Base-by-base conservation (phyloP, 1,140 invertebrate genomes). In the Hylaeus volcanicus region DNA sequence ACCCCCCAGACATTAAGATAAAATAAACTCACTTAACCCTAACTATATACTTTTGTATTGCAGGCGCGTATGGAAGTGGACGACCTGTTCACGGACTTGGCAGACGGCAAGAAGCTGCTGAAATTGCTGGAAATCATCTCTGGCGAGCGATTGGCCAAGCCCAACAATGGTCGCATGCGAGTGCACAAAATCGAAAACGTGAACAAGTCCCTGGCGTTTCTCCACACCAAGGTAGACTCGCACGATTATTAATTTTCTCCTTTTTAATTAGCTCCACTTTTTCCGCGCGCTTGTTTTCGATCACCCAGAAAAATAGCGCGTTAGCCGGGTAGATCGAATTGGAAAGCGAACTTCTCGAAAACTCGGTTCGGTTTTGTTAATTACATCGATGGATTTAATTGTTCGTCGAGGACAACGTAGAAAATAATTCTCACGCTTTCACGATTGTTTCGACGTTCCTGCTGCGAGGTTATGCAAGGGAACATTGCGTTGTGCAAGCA, bases 161-260 rank as follows among this genome's bases (percentile, higher is more conserved):
- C 99, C 76, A 99, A 99, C 94, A 97, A 97, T 92, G 99, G 99
- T 39, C 96, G 97, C 81, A 99, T 99, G 97, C 94, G 99, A 88
- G 99, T 99, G 43, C 99, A 99, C 94, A 99, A 99, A 95, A 98
- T 99, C 60, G 99, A 99, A 94, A 99, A 99, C 94, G 97, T 99
- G 86, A 99, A 99, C 94, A 99, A 99, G 94, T 98, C 98, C 90
- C 94, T 99, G 86, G 98, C 98, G 84, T 99, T 99, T 94, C 95
- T 99, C 66, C 98, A 99, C 92, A 99, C 98, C 68, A 99, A 99
- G 96, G 98, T 98, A 93, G 94, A 55, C 55, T 48, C 4, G 14
- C 14, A n/a, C 9, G 11, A 51, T 51, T 51, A 45, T 45, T 45
- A 45, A 3, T 45, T 45, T 45, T 45, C 5, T 45, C 5, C 5